Base-by-base conservation (phyloP, 2,113 vertebrate genomes). In the Sorex fumeus region DNA sequence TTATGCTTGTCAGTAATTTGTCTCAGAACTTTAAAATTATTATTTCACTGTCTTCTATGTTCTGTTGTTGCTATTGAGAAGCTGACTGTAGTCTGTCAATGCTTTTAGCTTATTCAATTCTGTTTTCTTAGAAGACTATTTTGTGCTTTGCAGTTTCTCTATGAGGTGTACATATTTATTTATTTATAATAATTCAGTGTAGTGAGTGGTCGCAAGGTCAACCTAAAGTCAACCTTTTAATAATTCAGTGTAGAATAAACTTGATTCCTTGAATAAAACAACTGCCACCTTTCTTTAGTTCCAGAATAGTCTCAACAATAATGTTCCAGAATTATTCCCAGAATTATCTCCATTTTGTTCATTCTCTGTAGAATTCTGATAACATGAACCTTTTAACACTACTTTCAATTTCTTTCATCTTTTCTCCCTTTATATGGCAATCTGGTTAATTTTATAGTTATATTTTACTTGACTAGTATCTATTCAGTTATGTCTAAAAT, bases 1-100 rank as follows among this genome's bases (percentile, higher is more conserved):
- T 80, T 88, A 69, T 30, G 69, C 62, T 69, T 91, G 74, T 84
- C 74, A 84, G 45, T 62, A 76, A 88, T 64, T 88, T 77, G 28
- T 69, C 13, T 75, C 28, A 74, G 57, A 84, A 76, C 23, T 71
- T 82, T 80, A 66, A 87, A 94, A 66, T 83, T 36, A 70, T 81
- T 30, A 75, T 80, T 69, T 50, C 28, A 32, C 27, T 90, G 45
- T 23, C 13, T 66, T 81, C 47, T 75, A 27, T 45, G 28, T 70
- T 10, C 45, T 62, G 27, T 75, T 84, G 40, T 80, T 25, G n/a
- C 2, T 60, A 60, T 60, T 23, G 57, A 6, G 57, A 60, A 60
- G 57, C 18, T 19, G 23, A 23, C 21, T 60, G 57, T 21, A 60
- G 19, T 60, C 57, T 60, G 57, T 23, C 57, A 60, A 60, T 60